Evolutionary conservation across 1,140 invertebrate genomes (phyloP).

Genomic region (Euglossa dilemma): DNA sequence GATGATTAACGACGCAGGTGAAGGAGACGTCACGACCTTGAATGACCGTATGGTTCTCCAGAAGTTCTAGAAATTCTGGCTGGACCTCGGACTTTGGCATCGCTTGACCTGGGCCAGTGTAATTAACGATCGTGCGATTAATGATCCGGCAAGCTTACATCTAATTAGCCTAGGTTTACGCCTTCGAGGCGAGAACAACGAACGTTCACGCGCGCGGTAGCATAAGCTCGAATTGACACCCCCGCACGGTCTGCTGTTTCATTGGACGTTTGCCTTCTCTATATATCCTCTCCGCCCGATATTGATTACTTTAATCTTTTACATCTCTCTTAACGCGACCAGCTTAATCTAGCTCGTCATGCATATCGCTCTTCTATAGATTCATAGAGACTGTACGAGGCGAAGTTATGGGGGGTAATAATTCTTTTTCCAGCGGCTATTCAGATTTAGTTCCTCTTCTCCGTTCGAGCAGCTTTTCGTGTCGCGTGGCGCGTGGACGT

Average conservation of each 20-base stretch:
- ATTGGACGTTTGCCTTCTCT: background rate
- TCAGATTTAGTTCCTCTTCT: conserved; percentile 32
- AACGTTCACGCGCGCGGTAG: background rate
- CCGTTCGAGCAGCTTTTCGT: conserved; percentile 24
- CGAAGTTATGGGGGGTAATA: conserved; percentile 44
- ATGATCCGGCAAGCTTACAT: conserved; percentile 55
- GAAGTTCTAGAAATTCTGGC: conserved; percentile 90
- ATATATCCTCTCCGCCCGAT: background rate
- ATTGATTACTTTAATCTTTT: conserved; percentile 51
- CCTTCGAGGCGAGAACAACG: background rate
- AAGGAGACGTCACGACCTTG: conserved; percentile 92
- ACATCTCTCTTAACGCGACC: conserved; percentile 40
- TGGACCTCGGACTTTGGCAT: conserved; percentile 79
- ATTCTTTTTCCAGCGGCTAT: conserved; percentile 40
- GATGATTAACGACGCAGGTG: conserved; percentile 93
- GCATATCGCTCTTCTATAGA: conserved; percentile 25
- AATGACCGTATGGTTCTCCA: conserved; percentile 92
- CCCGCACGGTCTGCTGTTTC: background rate
- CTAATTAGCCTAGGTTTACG: conserved; percentile 45
- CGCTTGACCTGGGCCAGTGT: conserved; percentile 62
- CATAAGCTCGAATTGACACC: background rate
- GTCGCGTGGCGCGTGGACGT: conserved; percentile 31
- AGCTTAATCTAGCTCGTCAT: conserved; percentile 43
- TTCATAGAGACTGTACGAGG: conserved; percentile 17
- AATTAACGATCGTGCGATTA: conserved; percentile 60